phyloP scores from a whole-genome alignment of 2,797 vertebrate genomes.

The Gymnopithys bicolor region DNA sequence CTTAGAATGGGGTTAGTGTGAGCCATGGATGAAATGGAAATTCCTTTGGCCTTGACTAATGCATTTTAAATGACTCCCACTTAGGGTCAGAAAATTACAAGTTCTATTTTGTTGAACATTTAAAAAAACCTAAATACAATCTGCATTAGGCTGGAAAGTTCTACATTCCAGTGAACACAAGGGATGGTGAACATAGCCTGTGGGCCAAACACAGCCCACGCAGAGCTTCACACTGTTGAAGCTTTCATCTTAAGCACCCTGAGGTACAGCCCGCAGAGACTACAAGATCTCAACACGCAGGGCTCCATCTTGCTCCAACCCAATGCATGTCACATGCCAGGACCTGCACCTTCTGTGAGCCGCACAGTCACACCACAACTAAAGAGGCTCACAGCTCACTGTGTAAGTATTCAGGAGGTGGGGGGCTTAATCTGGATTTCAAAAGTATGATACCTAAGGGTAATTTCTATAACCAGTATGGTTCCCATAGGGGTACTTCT shows the following conservation, averaged over 20 bases:
- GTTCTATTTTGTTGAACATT: conserved; percentile 44
- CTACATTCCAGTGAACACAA: conserved; percentile 44
- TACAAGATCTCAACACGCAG: background rate
- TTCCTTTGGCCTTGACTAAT: conserved; percentile 34
- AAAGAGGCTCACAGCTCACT: background rate
- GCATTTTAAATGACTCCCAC: conserved; percentile 57
- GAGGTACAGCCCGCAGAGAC: conserved; percentile 21
- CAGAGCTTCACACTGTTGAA: conserved; percentile 45
- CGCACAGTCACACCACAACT: background rate
- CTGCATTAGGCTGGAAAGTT: conserved; percentile 27
- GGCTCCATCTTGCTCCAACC: background rate
- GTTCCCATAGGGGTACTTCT: background rate
- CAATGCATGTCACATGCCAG: background rate
- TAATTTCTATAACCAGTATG: background rate
- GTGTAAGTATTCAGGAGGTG: background rate
- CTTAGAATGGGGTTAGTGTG: background rate
- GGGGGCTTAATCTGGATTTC: background rate
- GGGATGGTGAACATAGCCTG: conserved; percentile 44
- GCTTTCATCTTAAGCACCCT: conserved; percentile 47
- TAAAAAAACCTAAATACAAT: conserved; percentile 37
- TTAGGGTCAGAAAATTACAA: conserved; percentile 51
- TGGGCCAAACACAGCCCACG: conserved; percentile 68
- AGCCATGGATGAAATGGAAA: conserved; percentile 34
- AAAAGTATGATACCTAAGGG: background rate
- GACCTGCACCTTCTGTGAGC: background rate